Percentiles rank a stretch among this genome's conserved stretches.
These are phyloP conservation scores for Solenopsis fugax DNA, from an alignment of 1,140 invertebrate species.

Conservation along the genomic window DNA sequence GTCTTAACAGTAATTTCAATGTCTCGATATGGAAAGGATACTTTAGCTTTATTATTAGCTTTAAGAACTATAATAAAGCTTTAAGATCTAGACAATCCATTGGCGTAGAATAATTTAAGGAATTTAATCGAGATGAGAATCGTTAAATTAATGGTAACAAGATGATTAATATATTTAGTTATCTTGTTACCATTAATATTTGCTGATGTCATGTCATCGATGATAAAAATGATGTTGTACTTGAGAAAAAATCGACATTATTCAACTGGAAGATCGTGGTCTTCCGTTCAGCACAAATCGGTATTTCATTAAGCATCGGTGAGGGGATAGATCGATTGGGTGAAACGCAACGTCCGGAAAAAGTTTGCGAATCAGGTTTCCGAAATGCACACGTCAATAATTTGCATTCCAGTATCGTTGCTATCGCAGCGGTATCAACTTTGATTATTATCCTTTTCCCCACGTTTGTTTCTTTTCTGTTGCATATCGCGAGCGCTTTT, in stretches of 20 bases:
- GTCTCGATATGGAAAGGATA: too few species aligned
- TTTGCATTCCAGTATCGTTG: constrained; percentile 70
- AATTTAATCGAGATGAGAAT: background rate
- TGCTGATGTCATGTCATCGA: background rate
- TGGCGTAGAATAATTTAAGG: background rate
- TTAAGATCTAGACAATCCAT: background rate
- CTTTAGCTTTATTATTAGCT: too few species aligned
- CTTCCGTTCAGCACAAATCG: constrained; percentile 48
- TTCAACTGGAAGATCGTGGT: constrained; percentile 46
- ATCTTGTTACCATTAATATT: background rate
- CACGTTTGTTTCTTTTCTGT: constrained; percentile 54
- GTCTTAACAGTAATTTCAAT: background rate
- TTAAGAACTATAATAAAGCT: background rate
- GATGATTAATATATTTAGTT: too few species aligned
- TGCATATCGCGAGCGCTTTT: constrained; percentile 35
- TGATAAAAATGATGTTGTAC: constrained; percentile 2
- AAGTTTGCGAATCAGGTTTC: constrained; percentile 68
- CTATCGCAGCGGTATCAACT: constrained; percentile 65
- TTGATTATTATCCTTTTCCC: constrained; percentile 65
- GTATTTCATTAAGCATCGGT: constrained; percentile 74
- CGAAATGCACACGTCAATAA: constrained; percentile 74
- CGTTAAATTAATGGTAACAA: too few species aligned
- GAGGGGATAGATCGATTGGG: constrained; percentile 69
- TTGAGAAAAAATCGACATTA: constrained; percentile 27
- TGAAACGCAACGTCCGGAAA: constrained; percentile 72